These are phyloP conservation scores for human DNA, from an alignment of 2,113 vertebrate species.

Conservation along the genomic window DNA sequence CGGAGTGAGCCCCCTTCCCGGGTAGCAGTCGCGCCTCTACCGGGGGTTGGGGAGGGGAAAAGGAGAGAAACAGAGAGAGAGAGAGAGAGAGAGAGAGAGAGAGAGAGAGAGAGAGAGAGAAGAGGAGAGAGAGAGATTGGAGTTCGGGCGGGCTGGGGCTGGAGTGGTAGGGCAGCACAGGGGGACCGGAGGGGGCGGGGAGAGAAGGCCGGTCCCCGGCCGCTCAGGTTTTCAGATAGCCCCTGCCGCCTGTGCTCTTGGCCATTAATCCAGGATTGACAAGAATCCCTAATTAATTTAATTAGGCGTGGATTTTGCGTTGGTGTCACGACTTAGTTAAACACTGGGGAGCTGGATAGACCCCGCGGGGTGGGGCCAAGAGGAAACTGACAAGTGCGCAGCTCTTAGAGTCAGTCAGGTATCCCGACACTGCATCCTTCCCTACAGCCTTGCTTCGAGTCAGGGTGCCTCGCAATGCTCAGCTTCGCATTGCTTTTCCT, in stretches of 20 bases:
- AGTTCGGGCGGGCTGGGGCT: constrained; percentile 13
- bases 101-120: not conserved
- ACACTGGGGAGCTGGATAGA: constrained; percentile 87
- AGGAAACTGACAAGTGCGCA: constrained; percentile 81
- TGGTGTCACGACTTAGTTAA: constrained; percentile 91
- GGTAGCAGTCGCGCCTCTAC: constrained; percentile 75
- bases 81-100: not conserved
- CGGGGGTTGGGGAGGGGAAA: constrained; percentile 1
- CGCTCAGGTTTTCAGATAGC: constrained; percentile 78
- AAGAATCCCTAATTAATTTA: constrained; percentile 96
- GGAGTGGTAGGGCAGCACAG: constrained; percentile 43
- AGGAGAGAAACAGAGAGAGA: not conserved
- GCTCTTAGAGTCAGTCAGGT: accelerated
- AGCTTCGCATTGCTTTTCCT: not conserved
- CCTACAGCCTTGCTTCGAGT: not conserved
- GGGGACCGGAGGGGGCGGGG: constrained; percentile 9
- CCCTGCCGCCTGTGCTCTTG: constrained; percentile 84
- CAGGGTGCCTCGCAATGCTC: not conserved
- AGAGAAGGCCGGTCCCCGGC: constrained; percentile 69
- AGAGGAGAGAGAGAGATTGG: not conserved
- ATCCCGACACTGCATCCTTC: not conserved
- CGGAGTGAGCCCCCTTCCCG: constrained; percentile 86
- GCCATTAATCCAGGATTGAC: constrained; percentile 93
- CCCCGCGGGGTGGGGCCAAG: constrained; percentile 90
- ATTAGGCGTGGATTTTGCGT: constrained; percentile 91